Conservation (phyloP, 2,888 invertebrate species). For the Pheosia gnoma region DNA sequence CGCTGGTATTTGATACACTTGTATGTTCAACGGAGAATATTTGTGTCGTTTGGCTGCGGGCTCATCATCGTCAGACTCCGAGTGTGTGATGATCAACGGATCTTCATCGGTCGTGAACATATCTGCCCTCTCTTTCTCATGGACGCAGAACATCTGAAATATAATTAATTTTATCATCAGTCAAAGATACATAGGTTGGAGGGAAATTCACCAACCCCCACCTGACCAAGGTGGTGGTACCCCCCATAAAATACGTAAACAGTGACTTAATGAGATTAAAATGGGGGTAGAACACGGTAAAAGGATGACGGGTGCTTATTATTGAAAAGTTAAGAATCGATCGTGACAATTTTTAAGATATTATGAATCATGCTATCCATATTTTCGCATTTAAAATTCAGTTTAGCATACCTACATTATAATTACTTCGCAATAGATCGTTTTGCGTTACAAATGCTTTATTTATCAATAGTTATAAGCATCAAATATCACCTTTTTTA, state of each 20-base stretch:
- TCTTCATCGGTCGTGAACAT: conserved; percentile 55
- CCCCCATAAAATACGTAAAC: too few species aligned
- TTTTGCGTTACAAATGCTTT: not conserved
- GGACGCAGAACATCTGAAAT: conserved; percentile 76
- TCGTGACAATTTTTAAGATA: conserved; percentile 19
- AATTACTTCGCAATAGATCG: too few species aligned
- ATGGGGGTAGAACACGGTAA: too few species aligned
- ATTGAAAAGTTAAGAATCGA: not conserved
- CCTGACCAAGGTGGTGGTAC: too few species aligned
- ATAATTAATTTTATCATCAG: not conserved
- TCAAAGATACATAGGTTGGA: too few species aligned
- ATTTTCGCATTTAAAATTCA: too few species aligned
- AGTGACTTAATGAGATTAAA: too few species aligned
- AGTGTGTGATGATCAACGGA: conserved; percentile 55
- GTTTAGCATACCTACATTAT: too few species aligned
- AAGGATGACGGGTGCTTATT: too few species aligned
- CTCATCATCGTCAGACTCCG: conserved; percentile 73
- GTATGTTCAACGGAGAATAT: conserved; percentile 64
- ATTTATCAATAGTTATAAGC: not conserved
- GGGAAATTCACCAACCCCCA: too few species aligned
- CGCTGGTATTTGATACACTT: conserved; percentile 76
- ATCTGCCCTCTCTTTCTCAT: conserved; percentile 62
- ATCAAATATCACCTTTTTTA: not conserved
- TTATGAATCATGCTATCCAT: conserved; percentile 18
- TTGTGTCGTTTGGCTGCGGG: conserved; percentile 67